Evolutionary conservation across 2,113 vertebrate genomes (phyloP).

Genomic region (Rhinogobius similis): DNA sequence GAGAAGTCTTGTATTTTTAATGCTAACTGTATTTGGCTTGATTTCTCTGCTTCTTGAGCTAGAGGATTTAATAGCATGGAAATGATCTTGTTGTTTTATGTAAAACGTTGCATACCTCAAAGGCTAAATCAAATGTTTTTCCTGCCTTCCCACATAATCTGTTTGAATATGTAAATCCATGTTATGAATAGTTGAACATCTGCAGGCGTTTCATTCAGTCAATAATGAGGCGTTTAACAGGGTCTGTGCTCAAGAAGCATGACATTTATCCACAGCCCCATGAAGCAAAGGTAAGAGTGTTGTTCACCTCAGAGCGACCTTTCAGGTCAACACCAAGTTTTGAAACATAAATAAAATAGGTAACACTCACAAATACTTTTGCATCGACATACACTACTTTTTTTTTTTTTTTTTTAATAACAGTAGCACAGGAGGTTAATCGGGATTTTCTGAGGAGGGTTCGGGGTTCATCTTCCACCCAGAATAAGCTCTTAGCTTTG

Average conservation of each 20-base stretch:
- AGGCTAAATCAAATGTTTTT: constrained; percentile 62
- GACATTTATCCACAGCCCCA: constrained; percentile 53
- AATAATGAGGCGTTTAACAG: constrained; percentile 65
- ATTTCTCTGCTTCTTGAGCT: constrained; percentile 21
- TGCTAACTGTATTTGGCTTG: neutral
- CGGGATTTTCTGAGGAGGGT: neutral
- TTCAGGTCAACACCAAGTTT: neutral
- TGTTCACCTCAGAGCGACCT: constrained; percentile 43
- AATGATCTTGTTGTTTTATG: constrained; percentile 26
- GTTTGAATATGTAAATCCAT: constrained; percentile 68
- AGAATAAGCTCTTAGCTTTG: neutral
- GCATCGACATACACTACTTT: no score
- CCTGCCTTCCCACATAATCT: constrained; percentile 54
- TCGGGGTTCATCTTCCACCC: neutral
- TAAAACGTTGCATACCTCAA: constrained; percentile 52
- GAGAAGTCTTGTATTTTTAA: neutral
- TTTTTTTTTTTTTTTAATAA: neutral
- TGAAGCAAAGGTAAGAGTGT: constrained; percentile 40
- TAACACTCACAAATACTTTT: neutral
- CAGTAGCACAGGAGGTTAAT: neutral
- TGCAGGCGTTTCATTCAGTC: constrained; percentile 68
- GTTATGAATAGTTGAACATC: constrained; percentile 72
- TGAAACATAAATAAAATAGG: no score
- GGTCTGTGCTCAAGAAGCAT: constrained; percentile 60
- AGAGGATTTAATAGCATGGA: constrained; percentile 26